Evolutionary conservation across 2,888 invertebrate species (phyloP).

Genomic region (Trissonchulus sp.): DNA sequence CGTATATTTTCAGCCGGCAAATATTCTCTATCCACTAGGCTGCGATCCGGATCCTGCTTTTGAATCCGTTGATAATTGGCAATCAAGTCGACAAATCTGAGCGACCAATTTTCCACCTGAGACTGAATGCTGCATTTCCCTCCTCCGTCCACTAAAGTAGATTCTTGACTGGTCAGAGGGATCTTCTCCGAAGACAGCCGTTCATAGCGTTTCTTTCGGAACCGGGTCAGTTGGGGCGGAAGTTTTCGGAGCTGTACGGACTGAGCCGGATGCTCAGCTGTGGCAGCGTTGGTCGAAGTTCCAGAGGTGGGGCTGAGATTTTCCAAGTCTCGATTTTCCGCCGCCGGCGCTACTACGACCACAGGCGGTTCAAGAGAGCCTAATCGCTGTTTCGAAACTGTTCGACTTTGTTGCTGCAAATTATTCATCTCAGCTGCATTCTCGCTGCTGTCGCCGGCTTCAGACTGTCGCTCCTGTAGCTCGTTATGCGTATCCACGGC

Average conservation of each 20-base stretch:
- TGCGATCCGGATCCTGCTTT: slow-evolving; percentile 35
- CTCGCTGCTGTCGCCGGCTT: not conserved
- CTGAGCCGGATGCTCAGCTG: not conserved
- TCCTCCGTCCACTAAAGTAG: not conserved
- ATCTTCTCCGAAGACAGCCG: not conserved
- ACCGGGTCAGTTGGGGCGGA: not conserved
- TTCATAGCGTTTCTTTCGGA: slow-evolving; percentile 8
- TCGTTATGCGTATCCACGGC: slow-evolving; percentile 8
- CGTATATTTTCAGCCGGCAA: not conserved
- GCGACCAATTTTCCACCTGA: slow-evolving; percentile 24
- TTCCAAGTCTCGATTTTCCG: not conserved
- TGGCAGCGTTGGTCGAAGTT: not conserved
- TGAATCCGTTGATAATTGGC: slow-evolving; percentile 26
- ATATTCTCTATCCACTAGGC: not conserved
- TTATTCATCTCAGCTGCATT: not conserved
- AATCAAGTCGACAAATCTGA: not conserved
- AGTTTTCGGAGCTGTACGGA: too few relatives aligned
- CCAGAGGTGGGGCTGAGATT: not conserved
- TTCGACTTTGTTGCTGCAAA: too few relatives aligned
- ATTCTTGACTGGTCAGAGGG: not conserved
- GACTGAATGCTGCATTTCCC: not conserved
- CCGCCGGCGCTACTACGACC: not conserved
- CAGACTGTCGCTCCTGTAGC: not conserved
- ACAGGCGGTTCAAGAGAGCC: too few relatives aligned
- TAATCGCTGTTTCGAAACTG: too few relatives aligned